These are phyloP conservation scores for Peromyscus polionotus DNA, from an alignment of 2,113 vertebrate genomes.

Conservation along the genomic window DNA sequence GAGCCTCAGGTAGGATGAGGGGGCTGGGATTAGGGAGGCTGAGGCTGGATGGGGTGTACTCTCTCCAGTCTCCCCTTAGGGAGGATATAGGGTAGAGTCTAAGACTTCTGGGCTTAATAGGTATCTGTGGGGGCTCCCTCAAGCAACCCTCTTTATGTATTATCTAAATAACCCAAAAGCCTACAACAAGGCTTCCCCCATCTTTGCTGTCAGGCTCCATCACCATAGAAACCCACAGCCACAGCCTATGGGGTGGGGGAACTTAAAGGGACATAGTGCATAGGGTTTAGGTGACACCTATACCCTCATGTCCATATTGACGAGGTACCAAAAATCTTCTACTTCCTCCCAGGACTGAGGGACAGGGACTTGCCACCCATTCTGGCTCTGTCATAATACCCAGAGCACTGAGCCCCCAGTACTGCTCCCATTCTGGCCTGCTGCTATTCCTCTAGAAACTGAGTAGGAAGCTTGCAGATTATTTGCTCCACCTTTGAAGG, in stretches of 20 bases:
- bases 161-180: conserved; percentile 58
- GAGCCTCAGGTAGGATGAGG: conserved; percentile 19
- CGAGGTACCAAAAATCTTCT: neutral
- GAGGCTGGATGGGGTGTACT: neutral
- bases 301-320: neutral
- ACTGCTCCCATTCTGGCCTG: neutral
- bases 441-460: neutral
- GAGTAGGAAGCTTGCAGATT: neutral
- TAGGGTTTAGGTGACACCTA: conserved; percentile 27
- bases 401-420: neutral
- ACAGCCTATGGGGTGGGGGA: conserved; percentile 35
- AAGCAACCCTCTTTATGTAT: conserved; percentile 41
- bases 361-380: neutral
- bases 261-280: conserved; percentile 71
- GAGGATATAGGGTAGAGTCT: neutral
- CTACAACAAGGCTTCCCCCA: conserved; percentile 30
- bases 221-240: conserved; percentile 78
- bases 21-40: neutral
- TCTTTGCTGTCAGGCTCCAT: conserved; percentile 55
- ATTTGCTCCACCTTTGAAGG: neutral
- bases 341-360: neutral
- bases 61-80: neutral
- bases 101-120: neutral
- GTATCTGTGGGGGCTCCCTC: conserved; percentile 24
- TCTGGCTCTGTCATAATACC: neutral